These are phyloP conservation scores for Trididemnum nubilum DNA, from an alignment of 23 tunicate species.

Conservation along the genomic window DNA sequence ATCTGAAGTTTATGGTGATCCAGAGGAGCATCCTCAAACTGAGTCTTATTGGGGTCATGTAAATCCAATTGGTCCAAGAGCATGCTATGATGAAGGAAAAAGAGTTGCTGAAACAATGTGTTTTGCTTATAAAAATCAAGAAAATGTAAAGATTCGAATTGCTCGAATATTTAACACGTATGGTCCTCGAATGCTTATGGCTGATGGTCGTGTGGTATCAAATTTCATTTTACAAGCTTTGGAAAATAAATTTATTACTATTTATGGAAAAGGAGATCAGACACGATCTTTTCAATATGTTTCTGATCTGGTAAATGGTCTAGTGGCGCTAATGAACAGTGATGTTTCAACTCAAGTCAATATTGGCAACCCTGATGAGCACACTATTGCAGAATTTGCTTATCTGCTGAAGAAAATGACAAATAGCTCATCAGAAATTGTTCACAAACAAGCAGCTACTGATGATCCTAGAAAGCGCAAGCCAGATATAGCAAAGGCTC, in stretches of 20 bases:
- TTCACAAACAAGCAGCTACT: slow-evolving; percentile 68
- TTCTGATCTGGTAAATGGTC: slow-evolving; percentile 82
- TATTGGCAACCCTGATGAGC: slow-evolving; percentile 89
- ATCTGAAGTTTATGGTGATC: slow-evolving; percentile 97
- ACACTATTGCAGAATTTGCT: slow-evolving; percentile 85
- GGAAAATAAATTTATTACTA: slow-evolving; percentile 71
- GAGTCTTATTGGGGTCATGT: slow-evolving; percentile 98
- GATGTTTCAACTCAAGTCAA: slow-evolving; percentile 70
- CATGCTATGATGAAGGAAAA: slow-evolving; percentile 98
- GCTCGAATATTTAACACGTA: slow-evolving; percentile 93
- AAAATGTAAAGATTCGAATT: slow-evolving; percentile 76
- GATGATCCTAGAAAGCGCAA: slow-evolving; percentile 92
- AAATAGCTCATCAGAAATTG: slow-evolving; percentile 64
- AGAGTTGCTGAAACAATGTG: slow-evolving; percentile 99
- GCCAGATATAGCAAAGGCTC: slow-evolving; percentile 93
- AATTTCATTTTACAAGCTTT: slow-evolving; percentile 91
- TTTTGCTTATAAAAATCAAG: slow-evolving; percentile 86
- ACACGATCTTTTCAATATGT: slow-evolving; percentile 94
- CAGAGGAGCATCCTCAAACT: slow-evolving; percentile 94
- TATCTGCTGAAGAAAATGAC: slow-evolving; percentile 40
- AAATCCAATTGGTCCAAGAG: slow-evolving; percentile 96
- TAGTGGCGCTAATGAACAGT: slow-evolving; percentile 84
- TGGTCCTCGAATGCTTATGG: slow-evolving; percentile 99
- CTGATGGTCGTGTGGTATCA: slow-evolving; percentile 95
- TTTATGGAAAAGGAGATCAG: slow-evolving; percentile 85